Base-by-base conservation (phyloP, 2,888 invertebrate genomes). In the Melinopterus prodromus region DNA sequence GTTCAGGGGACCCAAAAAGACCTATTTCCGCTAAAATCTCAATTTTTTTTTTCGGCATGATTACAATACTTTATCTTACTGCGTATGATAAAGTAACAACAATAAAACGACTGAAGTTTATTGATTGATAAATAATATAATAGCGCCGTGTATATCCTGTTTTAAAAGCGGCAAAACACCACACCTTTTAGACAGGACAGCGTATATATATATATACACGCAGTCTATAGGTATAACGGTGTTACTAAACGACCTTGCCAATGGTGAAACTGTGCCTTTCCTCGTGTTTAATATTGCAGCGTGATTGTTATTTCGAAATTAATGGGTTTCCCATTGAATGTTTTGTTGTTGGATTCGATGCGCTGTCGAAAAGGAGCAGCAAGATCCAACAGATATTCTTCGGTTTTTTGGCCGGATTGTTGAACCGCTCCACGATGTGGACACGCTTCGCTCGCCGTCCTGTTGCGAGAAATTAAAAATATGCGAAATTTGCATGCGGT, bases 261-360 rank as follows among this genome's bases (percentile, higher is more conserved):
- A 14, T 69, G 77, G 77, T 26, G 77, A 69, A 77, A 77, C 35
- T 16, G 77, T 53, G 53, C 53, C 53, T 53, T 53, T 53, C 53
- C 53, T 53, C 53, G 12, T 53, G 12, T 53, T 53, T 53, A 53
- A 53, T 53, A 53, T 9, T 53, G 53, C 53, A 53, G 77, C 35
- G 69, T 77, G 35, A 77, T 77, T 77, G 77, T 26, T 16, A 69
- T 77, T 35, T 16, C 53, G 77, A 53, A n/a, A 77, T 77, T 77
- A 77, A 77, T 77, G 53, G 77, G 53, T 77, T n/a, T 77, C 77
- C 77, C 69, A 77, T 77, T 77, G n/a, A 77, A 53, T 15, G 16
- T 15, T 77, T 69, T 77, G 77, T 69, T 69, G 16, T 69, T 16
- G 7, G 53, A 77, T 77, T 77, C 9, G 53, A 6, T 12, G 5